Evolutionary conservation across 2,113 vertebrate species (phyloP), one percentile per base, ranked within the genome.

Genomic region (Neotoma lepida): DNA sequence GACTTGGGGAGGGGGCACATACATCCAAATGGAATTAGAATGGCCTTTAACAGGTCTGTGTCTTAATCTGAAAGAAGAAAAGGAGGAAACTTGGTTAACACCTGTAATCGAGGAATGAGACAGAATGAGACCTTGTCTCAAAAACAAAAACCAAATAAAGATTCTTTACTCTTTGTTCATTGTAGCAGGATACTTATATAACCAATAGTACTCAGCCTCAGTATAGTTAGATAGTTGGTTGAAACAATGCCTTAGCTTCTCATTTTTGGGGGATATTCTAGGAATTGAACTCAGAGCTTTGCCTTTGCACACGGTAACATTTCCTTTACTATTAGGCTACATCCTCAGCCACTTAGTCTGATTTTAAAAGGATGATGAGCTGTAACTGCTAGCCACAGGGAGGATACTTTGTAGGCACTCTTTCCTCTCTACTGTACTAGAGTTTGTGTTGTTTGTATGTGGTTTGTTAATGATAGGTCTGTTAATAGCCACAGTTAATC

Each of bases 401-500:
- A 86, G 64, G 84, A 3, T 41, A 73, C 89, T 96, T 33, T 91
- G 71, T 93, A 70, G 68, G 73, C 68, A 86, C 88, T 93, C 81
- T 64, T 93, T 54, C 92, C 96, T 96, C 68, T 97, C 35, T 39
- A 39, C 35, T 58, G 35, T 97, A 96, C 93, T 96, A 97, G 96
- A 94, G 92, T 97, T 97, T 95, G 92, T 96, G 95, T 96, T 96
- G 90, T 94, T 92, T 94, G 0, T 95, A 63, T 97, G 91, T 95
- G 93, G 95, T 96, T 97, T 95, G 87, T 96, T 97, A 96, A 97
- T 95, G 97, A 96, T 95, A 94, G 94, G 70, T 51, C 94, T 96
- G 97, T 97, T 97, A 97, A 96, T 7, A 5, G 95, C 89, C 51
- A 96, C 91, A 95, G 97, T 97, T 97, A 97, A 96, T 97, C 61